Evolutionary conservation across 2,888 invertebrate genomes (phyloP).

Genomic region (Oxyscelio sp.): DNA sequence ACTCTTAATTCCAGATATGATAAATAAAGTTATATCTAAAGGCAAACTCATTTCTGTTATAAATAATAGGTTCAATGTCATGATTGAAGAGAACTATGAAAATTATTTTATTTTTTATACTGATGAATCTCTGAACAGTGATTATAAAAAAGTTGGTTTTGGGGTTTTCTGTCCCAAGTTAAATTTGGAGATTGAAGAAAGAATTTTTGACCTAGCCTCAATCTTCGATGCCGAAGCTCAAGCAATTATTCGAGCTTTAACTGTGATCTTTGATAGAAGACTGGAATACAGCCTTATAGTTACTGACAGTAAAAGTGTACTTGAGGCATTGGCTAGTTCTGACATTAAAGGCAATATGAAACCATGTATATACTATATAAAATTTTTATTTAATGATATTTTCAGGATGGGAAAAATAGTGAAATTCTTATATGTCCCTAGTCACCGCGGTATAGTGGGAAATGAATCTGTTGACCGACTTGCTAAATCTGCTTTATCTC

Average conservation of each 20-base stretch:
- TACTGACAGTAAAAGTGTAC: not conserved
- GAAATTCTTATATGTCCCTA: no score
- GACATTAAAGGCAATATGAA: not conserved
- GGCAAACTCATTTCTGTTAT: not conserved
- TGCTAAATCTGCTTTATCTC: no score
- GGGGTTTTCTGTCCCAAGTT: not conserved
- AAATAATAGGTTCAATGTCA: conserved; percentile 2
- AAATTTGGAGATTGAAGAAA: not conserved
- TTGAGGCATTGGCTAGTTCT: not conserved
- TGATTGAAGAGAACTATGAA: not conserved
- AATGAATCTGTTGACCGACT: not conserved
- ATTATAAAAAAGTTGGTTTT: not conserved
- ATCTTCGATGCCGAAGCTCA: not conserved
- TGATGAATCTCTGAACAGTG: not conserved
- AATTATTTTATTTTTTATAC: not conserved
- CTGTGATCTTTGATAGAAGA: not conserved
- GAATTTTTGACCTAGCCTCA: no score
- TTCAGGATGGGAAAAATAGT: not conserved
- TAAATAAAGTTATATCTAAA: not conserved
- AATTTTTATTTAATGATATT: not conserved
- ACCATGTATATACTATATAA: not conserved
- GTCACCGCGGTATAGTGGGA: not conserved
- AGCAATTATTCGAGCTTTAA: not conserved
- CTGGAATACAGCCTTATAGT: not conserved
- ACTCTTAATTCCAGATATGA: not conserved